Evolutionary conservation across 2,797 vertebrate species (phyloP), one percentile per base, ranked within the genome.

Genomic region (Oreortyx pictus): DNA sequence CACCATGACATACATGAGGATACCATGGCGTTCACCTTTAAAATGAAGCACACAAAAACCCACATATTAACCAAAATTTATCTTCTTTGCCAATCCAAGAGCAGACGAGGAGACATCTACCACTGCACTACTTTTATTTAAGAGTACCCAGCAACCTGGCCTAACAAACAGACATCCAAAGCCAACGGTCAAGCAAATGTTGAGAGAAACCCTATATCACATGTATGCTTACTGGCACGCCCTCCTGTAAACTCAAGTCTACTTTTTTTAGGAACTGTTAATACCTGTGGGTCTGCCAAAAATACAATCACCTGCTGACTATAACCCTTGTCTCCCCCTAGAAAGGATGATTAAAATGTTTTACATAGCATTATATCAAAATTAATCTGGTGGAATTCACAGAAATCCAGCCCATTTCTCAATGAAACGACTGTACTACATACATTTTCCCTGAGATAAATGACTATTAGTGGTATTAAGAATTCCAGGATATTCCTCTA

Each of bases 111-210:
- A 46, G 2, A 1, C 66, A 73, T 41, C 35, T 1, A 35, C 3
- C 66, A 44, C 54, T 2, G 39, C 1, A 3, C 81, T 92, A 79
- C 89, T 52, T 17, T 23, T 56, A 73, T 82, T 81, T 60, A 79
- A 44, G 47, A 79, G 80, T 67, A 44, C 85, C 74, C 94, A 91
- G 94, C 94, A 96, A 93, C 95, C 64, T 92, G 92, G 85, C 62
- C 25, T 29, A 82, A 96, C 87, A 93, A 93, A 92, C 92, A 91
- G 80, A 46, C 43, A 70, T 41, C 82, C 89, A 83, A 41, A 86
- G 77, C 95, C 89, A 95, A 88, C 56, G 82, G 11, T 24, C 79
- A 4, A 80, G 74, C 82, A 86, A 83, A 59, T 59, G 78, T 27
- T 72, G 54, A 86, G 80, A 66, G 94, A 95, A 95, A 96, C 25